These are phyloP conservation scores for Drosophila pallidifrons DNA, from an alignment of 1,140 invertebrate genomes.

Conservation along the genomic window DNA sequence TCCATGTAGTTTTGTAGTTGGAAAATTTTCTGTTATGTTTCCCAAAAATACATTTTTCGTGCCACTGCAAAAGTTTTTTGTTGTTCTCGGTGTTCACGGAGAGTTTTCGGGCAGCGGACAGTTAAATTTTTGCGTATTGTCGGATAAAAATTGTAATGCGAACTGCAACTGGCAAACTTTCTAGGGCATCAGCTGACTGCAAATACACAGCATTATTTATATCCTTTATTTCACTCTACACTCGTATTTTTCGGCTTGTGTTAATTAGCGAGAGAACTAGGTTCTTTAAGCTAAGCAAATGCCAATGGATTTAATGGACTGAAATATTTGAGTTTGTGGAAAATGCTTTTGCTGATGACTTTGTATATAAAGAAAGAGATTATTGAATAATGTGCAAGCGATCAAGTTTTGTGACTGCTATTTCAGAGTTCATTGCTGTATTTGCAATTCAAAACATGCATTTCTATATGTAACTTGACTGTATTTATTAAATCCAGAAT, in stretches of 20 bases:
- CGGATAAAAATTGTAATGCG: constrained; percentile 59
- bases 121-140: constrained; percentile 63
- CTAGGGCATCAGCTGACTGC: constrained; percentile 36
- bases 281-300: constrained; percentile 10
- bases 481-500: too few relatives aligned
- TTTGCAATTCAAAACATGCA: too few relatives aligned
- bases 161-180: constrained; percentile 43
- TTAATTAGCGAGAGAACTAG: constrained; percentile 61
- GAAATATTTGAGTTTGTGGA: too few relatives aligned
- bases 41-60: constrained; percentile 41
- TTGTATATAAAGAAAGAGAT: too few relatives aligned
- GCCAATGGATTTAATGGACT: not conserved
- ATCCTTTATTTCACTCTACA: constrained; percentile 1
- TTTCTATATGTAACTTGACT: too few relatives aligned
- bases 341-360: too few relatives aligned
- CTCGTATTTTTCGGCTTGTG: constrained; percentile 18
- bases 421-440: too few relatives aligned
- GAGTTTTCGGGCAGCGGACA: not conserved
- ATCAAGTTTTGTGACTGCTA: too few relatives aligned
- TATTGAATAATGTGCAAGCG: too few relatives aligned
- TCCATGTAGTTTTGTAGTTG: constrained; percentile 50
- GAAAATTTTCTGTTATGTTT: constrained; percentile 46
- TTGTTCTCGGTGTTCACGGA: constrained; percentile 19
- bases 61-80: constrained; percentile 43
- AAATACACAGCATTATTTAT: constrained; percentile 33